Evolutionary conservation across 2,113 vertebrate species (phyloP), one percentile per base, ranked within the genome.

Genomic region (Lophius piscatorius): DNA sequence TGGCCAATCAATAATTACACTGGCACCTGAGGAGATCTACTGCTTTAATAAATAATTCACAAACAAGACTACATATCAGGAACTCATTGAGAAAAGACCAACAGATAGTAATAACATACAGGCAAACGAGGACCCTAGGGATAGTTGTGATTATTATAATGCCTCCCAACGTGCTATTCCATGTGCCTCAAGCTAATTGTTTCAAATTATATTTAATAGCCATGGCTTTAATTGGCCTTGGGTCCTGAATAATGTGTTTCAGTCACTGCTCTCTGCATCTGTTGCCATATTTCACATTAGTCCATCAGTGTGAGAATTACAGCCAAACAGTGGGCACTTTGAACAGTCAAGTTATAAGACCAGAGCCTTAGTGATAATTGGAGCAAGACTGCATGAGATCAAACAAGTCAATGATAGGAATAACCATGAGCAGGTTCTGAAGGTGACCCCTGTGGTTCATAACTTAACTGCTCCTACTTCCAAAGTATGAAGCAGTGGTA

Each of bases 131-230:
- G 42, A 63, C 79, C 66, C 75, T 60, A 56, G 80, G 78, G 86
- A 82, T 48, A 58, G 34, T 54, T 26, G 56, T 80, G 70, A 89
- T 87, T 82, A 88, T 79, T 62, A 80, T 75, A 85, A 89, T 78
- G 67, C 76, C 81, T 84, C 81, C 80, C 59, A 75, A 76, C 69
- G 76, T 82, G 76, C 70, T 59, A 64, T 74, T 76, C 60, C 63
- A 80, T 11, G 49, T 0, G 48, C 78, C 76, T 78, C 76, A 81
- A 86, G 74, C 75, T 54, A 58, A 83, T 67, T 83, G 78, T 65
- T 81, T 77, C 62, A 81, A 86, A 88, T 88, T 69, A 78, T 69
- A 81, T 82, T 86, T 85, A 90, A 89, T 83, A 69, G 69, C 47
- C 58, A 26, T 63, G 45, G 75, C 61, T 83, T 63, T 71, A 58